Evolutionary conservation across 1,140 invertebrate species (phyloP).

Genomic region (Drosophila pectinifera): DNA sequence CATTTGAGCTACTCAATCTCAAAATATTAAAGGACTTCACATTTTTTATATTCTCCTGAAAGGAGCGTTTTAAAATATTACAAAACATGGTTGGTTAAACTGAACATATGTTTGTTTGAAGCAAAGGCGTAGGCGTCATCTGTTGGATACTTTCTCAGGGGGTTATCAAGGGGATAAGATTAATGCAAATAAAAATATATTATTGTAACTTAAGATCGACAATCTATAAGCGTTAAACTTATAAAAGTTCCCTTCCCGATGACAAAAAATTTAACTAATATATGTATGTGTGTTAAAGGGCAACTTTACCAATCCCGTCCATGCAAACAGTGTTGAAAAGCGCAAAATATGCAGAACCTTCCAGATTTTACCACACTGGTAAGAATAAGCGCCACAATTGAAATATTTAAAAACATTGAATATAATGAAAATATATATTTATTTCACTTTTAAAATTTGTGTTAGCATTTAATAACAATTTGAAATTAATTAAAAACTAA

Average conservation of each 20-base stretch:
- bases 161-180: background rate
- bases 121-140: conserved; percentile 1
- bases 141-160: background rate
- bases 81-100: conserved; percentile 48
- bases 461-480: conserved; percentile 78
- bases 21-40: conserved; percentile 23
- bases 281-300: background rate
- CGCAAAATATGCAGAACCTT: too few relatives aligned
- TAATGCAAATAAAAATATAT: too few relatives aligned
- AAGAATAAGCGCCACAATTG: background rate
- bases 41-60: conserved; percentile 45
- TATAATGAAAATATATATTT: conserved; percentile 72
- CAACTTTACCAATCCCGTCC: background rate
- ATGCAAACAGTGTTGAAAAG: conserved; percentile 19
- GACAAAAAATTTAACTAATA: background rate
- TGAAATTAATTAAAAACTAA: conserved; percentile 63
- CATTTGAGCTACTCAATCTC: conserved; percentile 40
- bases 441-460: conserved; percentile 66
- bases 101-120: conserved; percentile 13
- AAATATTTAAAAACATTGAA: background rate
- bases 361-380: background rate
- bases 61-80: conserved; percentile 53
- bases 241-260: background rate
- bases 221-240: too few relatives aligned
- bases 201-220: background rate